Percentiles rank a stretch among this genome's conserved stretches.
Conservation (phyloP, 30 jellyfish, hydroid and myxozoan genomes). For the Sanderia malayensis region DNA sequence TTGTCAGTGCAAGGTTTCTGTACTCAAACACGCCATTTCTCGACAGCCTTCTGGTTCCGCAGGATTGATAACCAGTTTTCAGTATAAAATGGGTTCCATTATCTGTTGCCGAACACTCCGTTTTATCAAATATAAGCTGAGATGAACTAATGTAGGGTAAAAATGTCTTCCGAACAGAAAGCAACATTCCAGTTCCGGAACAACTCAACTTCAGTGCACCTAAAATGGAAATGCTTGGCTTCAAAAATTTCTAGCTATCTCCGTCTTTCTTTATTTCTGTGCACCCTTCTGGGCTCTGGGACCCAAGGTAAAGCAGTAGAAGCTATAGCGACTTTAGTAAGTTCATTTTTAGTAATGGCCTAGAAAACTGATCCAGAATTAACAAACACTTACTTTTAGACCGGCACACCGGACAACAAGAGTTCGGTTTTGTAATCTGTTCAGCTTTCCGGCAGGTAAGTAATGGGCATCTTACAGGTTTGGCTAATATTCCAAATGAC, state of each 20-base stretch:
- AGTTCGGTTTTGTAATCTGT: conserved; percentile 30
- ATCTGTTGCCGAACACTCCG: conserved; percentile 28
- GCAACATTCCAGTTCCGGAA: conserved; percentile 17
- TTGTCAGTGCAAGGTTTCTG: conserved; percentile 31
- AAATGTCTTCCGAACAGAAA: conserved; percentile 48
- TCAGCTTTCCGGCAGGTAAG: conserved; percentile 52
- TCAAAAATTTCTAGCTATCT: not conserved
- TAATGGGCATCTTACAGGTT: conserved; percentile 34
- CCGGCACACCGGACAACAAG: conserved; percentile 54
- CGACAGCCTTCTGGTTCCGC: conserved; percentile 39
- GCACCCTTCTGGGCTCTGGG: not conserved
- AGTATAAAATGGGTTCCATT: conserved; percentile 57
- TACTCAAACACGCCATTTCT: conserved; percentile 12
- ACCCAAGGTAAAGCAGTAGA: not conserved
- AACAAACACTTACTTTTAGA: conserved; percentile 34
- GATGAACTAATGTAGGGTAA: conserved; percentile 33
- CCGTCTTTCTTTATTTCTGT: not conserved
- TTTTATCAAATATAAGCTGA: conserved; percentile 29
- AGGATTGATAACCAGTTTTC: conserved; percentile 19
- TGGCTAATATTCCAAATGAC: conserved; percentile 28
- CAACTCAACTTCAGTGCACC: conserved; percentile 46
- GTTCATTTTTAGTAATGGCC: not conserved
- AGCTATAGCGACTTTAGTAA: not conserved
- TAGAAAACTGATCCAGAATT: not conserved
- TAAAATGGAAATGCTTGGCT: conserved; percentile 1